phyloP scores from a whole-genome alignment of 2,113 vertebrate genomes.

The Cranoglanis bouderius region DNA sequence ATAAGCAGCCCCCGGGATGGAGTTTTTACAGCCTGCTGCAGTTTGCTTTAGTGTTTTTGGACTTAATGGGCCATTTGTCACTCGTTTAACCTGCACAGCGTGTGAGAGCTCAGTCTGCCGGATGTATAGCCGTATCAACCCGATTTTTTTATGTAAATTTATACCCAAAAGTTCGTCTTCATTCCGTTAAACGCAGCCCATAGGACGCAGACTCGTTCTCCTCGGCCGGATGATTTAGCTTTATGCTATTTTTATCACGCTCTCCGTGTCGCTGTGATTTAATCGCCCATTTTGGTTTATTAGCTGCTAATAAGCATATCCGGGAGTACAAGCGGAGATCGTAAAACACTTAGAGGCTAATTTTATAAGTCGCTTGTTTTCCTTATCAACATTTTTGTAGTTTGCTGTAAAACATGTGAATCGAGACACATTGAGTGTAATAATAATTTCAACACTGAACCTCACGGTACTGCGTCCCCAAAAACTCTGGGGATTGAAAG shows the following conservation, averaged over 20 bases:
- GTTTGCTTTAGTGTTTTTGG: too few species aligned
- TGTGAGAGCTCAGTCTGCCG: background rate
- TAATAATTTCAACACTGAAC: background rate
- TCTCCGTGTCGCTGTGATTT: background rate
- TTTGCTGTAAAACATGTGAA: slow-evolving; percentile 8
- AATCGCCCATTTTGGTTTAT: background rate
- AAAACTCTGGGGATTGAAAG: background rate
- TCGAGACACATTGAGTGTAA: background rate
- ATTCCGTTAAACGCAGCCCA: background rate
- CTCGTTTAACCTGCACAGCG: background rate
- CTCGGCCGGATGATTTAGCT: background rate
- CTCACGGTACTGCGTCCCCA: background rate
- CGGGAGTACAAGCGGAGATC: background rate
- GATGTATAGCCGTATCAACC: background rate
- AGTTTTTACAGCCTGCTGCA: background rate
- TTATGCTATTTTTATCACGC: background rate
- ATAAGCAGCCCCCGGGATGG: background rate
- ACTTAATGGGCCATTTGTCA: background rate
- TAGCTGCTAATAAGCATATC: background rate
- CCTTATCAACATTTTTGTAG: background rate
- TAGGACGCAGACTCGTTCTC: background rate
- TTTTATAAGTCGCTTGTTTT: background rate
- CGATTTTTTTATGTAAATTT: background rate
- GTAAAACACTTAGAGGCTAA: slow-evolving; percentile 1
- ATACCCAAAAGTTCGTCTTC: background rate